Conservation (phyloP, 2,797 vertebrate species). For the Enteromius paludinosus region DNA sequence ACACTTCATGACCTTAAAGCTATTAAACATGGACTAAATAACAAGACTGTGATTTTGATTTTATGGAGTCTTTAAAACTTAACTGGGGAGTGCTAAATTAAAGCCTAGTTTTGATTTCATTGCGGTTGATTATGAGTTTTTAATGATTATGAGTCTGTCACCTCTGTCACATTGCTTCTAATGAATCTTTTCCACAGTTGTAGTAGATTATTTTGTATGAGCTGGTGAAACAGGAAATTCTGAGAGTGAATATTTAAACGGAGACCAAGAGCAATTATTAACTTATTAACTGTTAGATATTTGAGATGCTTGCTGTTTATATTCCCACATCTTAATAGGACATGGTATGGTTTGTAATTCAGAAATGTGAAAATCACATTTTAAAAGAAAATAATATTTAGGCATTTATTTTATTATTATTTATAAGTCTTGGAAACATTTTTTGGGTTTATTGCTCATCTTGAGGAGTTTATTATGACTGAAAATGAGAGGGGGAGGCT, state of each 20-base stretch:
- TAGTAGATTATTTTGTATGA: neutral
- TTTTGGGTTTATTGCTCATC: neutral
- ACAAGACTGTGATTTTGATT: neutral
- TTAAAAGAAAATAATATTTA: neutral
- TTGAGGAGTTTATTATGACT: neutral
- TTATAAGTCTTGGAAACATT: neutral
- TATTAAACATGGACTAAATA: neutral
- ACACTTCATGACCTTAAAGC: slow-evolving; percentile 3
- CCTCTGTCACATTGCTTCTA: slow-evolving; percentile 15
- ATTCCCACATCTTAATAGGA: neutral
- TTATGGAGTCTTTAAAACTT: neutral
- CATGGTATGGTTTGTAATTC: neutral
- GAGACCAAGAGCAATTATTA: slow-evolving; percentile 37
- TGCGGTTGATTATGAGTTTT: neutral
- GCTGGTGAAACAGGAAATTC: slow-evolving; percentile 12
- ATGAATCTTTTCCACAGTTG: slow-evolving; percentile 10
- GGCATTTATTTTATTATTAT: neutral
- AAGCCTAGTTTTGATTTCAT: neutral
- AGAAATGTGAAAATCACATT: neutral
- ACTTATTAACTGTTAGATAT: slow-evolving; percentile 24
- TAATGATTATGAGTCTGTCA: slow-evolving; percentile 34
- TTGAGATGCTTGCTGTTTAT: slow-evolving; percentile 14
- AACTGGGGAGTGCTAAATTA: neutral
- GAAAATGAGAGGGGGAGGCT: too few species aligned
- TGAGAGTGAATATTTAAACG: slow-evolving; percentile 32